Evolutionary conservation across 2,888 invertebrate species (phyloP), one percentile per base, ranked within the genome.

Genomic region (Drosophila diplacantha): DNA sequence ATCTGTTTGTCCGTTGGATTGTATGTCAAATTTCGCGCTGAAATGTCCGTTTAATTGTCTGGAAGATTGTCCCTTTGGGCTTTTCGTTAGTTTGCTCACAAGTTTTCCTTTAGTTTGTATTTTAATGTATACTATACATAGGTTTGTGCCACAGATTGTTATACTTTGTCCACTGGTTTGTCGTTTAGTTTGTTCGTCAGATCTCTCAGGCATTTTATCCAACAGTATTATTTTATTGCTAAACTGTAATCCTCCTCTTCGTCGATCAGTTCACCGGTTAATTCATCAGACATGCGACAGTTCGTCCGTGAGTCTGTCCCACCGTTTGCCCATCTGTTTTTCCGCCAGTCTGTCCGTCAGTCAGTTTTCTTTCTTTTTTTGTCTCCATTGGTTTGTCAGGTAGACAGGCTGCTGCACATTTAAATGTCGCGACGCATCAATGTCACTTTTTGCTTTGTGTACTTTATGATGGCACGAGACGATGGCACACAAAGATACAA

Each of bases 371-470:
- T n/a, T 31, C 34, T 16, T 38, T 24, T 34, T 32, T 41, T 24
- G 32, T 26, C 66, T 46, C 44, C 29, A 31, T 35, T 24, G 31
- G 51, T 24, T 20, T 24, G 32, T 26, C 66, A 67, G 66, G 66
- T 67, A 67, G 53, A 67, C 65, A 43, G 66, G 44, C 57, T 43
- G 47, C 55, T 43, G 58, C 43, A 57, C 62, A 74, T 71, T 75
- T 72, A 69, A 69, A 72, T 65, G 81, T 73, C 79, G 77, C 79
- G 79, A 65, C 81, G 62, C 68, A 60, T 75, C 65, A 75, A 68
- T 77, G 67, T 78, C 65, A 68, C 52, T 55, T 58, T 63, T 46
- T 63, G 59, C 69, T 51, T 51, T 57, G 56, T 65, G 29, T 59
- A 35, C 41, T 55, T 55, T 68, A 62, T 52, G 63, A 54, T 56